These are phyloP conservation scores for Florisuga fusca DNA, from an alignment of 2,797 vertebrate genomes.

Conservation along the genomic window DNA sequence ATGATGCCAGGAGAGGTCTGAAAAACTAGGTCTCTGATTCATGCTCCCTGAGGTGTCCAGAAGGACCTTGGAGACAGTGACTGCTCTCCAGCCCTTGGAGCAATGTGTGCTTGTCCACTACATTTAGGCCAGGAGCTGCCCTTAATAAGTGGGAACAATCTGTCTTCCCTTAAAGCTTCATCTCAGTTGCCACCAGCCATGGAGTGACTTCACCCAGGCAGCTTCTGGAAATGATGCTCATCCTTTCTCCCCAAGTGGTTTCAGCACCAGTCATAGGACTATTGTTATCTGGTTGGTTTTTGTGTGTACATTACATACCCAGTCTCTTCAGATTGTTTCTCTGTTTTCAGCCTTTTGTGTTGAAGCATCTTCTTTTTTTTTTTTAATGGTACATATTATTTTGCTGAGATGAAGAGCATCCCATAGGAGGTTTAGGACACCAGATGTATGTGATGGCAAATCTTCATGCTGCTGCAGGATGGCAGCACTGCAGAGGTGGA, in stretches of 20 bases:
- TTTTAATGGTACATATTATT: neutral
- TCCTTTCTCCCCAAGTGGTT: fast-evolving
- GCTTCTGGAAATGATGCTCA: neutral
- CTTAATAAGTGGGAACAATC: neutral
- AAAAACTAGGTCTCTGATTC: neutral
- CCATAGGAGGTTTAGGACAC: neutral
- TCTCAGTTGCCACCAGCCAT: neutral
- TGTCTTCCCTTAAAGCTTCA: neutral
- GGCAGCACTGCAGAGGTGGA: neutral
- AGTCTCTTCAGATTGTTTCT: neutral
- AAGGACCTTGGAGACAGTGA: neutral
- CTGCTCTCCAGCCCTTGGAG: neutral
- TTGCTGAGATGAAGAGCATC: neutral
- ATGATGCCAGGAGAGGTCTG: neutral
- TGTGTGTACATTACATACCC: neutral
- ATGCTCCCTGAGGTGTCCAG: fast-evolving
- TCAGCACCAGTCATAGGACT: neutral
- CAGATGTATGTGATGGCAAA: neutral
- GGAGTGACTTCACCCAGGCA: neutral
- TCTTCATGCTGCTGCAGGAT: neutral
- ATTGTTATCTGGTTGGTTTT: neutral
- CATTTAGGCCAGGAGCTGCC: neutral
- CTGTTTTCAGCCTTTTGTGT: neutral
- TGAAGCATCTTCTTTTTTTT: neutral
- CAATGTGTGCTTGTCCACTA: neutral